Evolutionary conservation across 2,113 vertebrate species (phyloP).

Genomic region (Mastomys coucha): DNA sequence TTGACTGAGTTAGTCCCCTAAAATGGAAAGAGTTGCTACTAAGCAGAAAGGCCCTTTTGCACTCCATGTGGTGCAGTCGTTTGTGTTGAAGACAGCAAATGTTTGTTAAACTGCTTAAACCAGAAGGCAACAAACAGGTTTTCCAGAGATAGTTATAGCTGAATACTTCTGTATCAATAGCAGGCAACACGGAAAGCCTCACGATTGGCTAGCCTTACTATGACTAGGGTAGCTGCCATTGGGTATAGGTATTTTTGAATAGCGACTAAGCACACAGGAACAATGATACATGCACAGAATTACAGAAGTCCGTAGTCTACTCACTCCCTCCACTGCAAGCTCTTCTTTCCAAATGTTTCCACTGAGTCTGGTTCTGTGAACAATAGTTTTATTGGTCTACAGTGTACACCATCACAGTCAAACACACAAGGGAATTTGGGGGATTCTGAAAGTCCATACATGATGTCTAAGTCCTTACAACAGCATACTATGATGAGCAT

Average conservation of each 20-base stretch:
- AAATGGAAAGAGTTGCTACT: conserved; percentile 19
- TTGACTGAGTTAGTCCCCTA: neutral
- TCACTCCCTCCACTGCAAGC: neutral
- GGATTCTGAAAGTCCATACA: neutral
- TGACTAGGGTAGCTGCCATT: neutral
- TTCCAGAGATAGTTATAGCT: conserved; percentile 24
- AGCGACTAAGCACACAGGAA: neutral
- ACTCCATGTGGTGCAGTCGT: neutral
- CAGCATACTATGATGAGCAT: neutral
- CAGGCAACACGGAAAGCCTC: conserved; percentile 6
- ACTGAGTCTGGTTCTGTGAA: conserved; percentile 26
- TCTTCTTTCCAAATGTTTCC: neutral
- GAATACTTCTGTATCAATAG: neutral
- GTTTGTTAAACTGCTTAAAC: conserved; percentile 20
- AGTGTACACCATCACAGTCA: neutral
- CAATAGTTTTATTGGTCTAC: neutral
- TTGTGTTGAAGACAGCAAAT: neutral
- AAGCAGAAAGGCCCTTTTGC: neutral
- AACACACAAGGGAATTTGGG: neutral
- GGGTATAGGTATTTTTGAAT: conserved; percentile 1
- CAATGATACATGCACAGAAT: neutral
- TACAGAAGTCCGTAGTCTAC: neutral
- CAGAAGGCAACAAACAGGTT: conserved; percentile 12
- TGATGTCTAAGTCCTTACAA: neutral
- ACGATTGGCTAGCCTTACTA: neutral